Base-by-base conservation (phyloP, 2,888 invertebrate species). In the Scaptomyza parva region DNA sequence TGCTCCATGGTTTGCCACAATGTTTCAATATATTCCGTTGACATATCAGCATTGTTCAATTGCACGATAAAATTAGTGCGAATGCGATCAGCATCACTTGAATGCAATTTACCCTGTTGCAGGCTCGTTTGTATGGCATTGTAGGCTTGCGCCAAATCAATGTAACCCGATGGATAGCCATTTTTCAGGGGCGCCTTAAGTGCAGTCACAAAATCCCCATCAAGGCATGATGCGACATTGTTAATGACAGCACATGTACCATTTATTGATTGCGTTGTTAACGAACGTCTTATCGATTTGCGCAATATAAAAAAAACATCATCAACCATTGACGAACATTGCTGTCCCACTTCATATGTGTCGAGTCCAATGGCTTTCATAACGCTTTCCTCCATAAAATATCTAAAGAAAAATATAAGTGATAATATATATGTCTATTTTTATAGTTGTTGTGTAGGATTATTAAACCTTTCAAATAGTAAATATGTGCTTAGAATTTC, bases 291-390 rank as follows among this genome's bases (percentile, higher is more conserved):
- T 90, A 99, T 96, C 84, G 98, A 97, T 92, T 99, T 99, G 86
- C 98, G 95, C 2, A 99, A 95, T 76, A 99, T 98, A 91, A 97
- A 99, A 92, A 99, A 99, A 0, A 98, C 96, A 92, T 99, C 99
- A 91, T 99, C 99, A 0, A 99, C 96, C 93, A 99, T 95, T 77
- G 97, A 98, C 2, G 98, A 98, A 1, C 95, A 95, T 75, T 95
- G 94, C 62, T 94, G 94, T 4, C 95, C 95, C n/a, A 93, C 92
- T 77, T 96, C 96, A 24, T 95, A 93, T 0, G 93, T 92, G 86
- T 97, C 97, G 93, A 97, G 93, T 60, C 94, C 94, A 51, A 97
- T 93, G 1, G 98, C 99, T 92, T 99, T 99, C 45, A 95, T 94
- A 0, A 99, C 96, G 87, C 97, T 98, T 92, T 99, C 98, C 77